Evolutionary conservation across 2,888 invertebrate species (phyloP), one percentile per base, ranked within the genome.

Genomic region (Pammene fasciana): DNA sequence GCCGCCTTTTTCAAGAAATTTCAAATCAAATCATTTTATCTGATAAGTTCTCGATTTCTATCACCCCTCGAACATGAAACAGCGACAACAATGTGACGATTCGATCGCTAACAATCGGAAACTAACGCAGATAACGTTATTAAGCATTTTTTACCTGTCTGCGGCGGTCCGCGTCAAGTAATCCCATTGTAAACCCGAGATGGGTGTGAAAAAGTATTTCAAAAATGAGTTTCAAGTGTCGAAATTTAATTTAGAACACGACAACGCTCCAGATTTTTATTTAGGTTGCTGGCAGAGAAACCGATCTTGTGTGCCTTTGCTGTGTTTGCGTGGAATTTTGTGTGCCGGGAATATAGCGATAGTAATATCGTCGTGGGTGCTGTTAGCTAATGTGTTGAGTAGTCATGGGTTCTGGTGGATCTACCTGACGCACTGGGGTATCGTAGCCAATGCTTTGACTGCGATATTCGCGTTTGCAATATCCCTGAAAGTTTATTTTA

Each of bases 371-470:
- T 90, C 90, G 0, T 72, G 83, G 41, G 48, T 56, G 38, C 72
- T 83, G 1, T 43, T 90, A 18, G 81, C 78, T 4, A 43, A 67
- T 0, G 18, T 18, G 8, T n/a, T 61, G 0, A 57, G 76, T 5
- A 26, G 61, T 0, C 70, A 81, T 0, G 77, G 77, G 0, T 79
- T 74, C 62, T 90, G 90, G 90, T 82, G 81, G n/a, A 85, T 89
- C 71, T 91, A 82, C 64, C 75, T 92, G 74, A 92, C 91, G 11
- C 89, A 90, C 70, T 92, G 91, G 91, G 91, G 91, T 0, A 67
- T 91, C 0, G 0, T 87, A 0, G 73, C 87, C 1, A 89, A 86
- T 48, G 81, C 86, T 6, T 67, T 83, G 0, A 79, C 87, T 7
- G 76, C 87, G 14, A 84, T 81, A 45, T 77, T 86, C 26, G 88